Evolutionary conservation across 2,113 vertebrate species (phyloP).

Genomic region (Garra rufa): DNA sequence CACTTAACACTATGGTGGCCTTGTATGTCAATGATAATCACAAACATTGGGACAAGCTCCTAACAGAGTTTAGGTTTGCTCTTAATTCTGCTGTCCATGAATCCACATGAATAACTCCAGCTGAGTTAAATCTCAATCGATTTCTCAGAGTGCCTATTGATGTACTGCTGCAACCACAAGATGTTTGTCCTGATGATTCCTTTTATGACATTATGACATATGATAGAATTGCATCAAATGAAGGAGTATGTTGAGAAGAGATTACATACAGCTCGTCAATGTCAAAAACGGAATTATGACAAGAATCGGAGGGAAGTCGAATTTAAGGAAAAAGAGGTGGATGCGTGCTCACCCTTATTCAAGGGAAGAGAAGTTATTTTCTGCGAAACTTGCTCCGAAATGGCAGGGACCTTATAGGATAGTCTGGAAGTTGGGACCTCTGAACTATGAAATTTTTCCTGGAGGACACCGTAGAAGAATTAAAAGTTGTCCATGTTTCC

Average conservation of each 20-base stretch:
- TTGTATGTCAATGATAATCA: not conserved
- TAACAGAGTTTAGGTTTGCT: not conserved
- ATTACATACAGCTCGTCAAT: not conserved
- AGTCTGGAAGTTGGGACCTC: not conserved
- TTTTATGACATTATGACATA: not conserved
- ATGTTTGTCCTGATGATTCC: not conserved
- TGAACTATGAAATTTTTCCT: conserved; percentile 15
- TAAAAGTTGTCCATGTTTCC: not conserved
- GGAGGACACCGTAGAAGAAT: not conserved
- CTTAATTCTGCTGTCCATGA: not conserved
- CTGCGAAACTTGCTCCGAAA: not conserved
- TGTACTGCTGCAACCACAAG: not conserved
- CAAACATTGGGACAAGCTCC: not conserved
- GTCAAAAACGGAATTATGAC: not conserved
- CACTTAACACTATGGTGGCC: not conserved
- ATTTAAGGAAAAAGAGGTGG: not conserved
- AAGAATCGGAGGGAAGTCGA: not conserved
- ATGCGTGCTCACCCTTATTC: not conserved
- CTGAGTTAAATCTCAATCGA: not conserved
- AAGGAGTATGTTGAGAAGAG: not conserved
- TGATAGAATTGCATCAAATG: not conserved
- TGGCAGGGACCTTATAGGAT: not conserved
- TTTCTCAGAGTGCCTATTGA: not conserved
- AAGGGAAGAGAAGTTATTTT: not conserved
- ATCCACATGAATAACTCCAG: not conserved